Evolutionary conservation across 2,797 vertebrate species (phyloP).

Genomic region (Oreochromis mossambicus): DNA sequence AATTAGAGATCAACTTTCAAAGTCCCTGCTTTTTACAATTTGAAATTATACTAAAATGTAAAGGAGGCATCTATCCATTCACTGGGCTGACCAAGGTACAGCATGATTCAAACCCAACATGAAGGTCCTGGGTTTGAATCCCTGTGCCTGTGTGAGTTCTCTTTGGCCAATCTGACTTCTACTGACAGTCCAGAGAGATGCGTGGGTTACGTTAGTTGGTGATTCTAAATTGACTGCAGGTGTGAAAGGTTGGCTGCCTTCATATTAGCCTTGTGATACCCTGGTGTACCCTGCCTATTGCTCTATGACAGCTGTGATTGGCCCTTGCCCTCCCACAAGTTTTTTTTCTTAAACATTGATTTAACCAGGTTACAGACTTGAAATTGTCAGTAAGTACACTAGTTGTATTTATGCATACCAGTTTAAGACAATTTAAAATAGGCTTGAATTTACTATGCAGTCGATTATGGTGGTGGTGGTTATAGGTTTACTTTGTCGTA

Average conservation of each 20-base stretch:
- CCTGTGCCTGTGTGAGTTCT: neutral
- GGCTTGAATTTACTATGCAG: neutral
- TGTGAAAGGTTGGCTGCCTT: neutral
- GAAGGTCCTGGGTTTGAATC: neutral
- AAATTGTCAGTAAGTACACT: neutral
- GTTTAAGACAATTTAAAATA: neutral
- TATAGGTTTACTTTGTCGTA: neutral
- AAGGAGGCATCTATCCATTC: neutral
- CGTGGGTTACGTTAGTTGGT: neutral
- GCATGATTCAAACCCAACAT: neutral
- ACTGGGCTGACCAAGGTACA: neutral
- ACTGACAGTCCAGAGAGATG: neutral
- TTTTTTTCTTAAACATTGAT: neutral
- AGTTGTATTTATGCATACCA: neutral
- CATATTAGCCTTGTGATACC: fast-evolving
- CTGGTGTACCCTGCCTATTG: neutral
- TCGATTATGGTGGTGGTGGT: neutral
- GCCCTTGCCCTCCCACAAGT: neutral
- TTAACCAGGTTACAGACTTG: neutral
- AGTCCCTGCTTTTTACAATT: neutral
- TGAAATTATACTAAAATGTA: neutral
- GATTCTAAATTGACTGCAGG: neutral
- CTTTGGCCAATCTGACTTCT: neutral
- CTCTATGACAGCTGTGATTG: neutral
- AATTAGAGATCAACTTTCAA: neutral